Base-by-base conservation (phyloP, 2,797 vertebrate genomes). In the Enteromius trimaculatus region DNA sequence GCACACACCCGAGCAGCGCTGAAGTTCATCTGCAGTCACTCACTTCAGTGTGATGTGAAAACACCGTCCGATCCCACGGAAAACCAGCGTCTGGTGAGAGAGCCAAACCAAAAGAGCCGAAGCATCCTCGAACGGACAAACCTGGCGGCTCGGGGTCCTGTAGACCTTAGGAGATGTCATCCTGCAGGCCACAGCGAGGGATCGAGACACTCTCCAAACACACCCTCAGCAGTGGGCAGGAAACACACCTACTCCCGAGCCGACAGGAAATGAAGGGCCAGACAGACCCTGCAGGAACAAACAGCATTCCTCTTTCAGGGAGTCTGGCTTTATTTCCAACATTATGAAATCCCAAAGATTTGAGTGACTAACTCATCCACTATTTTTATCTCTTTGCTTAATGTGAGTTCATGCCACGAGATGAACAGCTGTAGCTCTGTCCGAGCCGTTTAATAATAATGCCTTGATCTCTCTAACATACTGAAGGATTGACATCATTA, bases 221-320 rank as follows among this genome's bases (percentile, higher is more conserved):
- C 79, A n/a, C 75, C 80, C 58, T 80, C 79, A 80, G 65, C 84
- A 44, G 75, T 84, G 85, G 88, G 84, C 85, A 88, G 87, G 86
- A 88, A 89, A 89, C 85, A 49, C 76, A 88, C 88, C 89, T 88
- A 88, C 85, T 82, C 79, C 84, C 84, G 83, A 89, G 83, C 83
- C 70, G 60, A 72, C 88, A 90, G 89, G 90, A 89, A 90, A 89
- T 89, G 86, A 89, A 87, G 87, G 84, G 81, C 88, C 89, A 90
- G 89, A 89, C 89, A 86, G 82, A 88, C 88, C 87, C 87, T 65
- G 53, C 51, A 89, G 88, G 86, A 89, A 89, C 83, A 89, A 86
- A 88, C 66, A 84, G 58, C 75, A 80, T 83, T 87, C 81, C 53
- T 85, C 80, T 78, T 77, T 51, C 83, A 82, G 66, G 70, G 83